A percentile compares a stretch with the other conserved stretches of the same genome.
Conservation (phyloP, 2,797 vertebrate genomes). For the Oreonectes daqikongensis region DNA sequence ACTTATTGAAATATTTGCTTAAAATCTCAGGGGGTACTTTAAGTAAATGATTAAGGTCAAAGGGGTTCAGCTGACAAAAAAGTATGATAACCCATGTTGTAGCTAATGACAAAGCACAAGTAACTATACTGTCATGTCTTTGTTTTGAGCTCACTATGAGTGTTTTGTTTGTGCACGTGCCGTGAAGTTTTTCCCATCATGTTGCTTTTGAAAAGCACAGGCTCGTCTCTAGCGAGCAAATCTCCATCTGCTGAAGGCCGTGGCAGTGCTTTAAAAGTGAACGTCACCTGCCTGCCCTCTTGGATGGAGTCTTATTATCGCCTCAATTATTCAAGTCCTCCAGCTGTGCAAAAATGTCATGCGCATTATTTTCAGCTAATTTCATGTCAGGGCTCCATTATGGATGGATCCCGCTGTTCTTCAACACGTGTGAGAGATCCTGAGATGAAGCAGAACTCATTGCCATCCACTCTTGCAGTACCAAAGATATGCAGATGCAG, state of each 20-base stretch:
- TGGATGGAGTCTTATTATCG: constrained; percentile 51
- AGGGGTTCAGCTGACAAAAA: too few relatives aligned
- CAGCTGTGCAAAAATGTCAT: constrained; percentile 62
- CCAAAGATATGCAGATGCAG: constrained; percentile 32
- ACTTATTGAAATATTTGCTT: too few relatives aligned
- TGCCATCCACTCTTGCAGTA: constrained; percentile 1
- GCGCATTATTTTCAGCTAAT: constrained; percentile 58
- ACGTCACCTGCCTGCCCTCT: constrained; percentile 54
- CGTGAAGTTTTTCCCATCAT: constrained; percentile 17
- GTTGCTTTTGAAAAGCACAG: constrained; percentile 26
- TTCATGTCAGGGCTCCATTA: constrained; percentile 51
- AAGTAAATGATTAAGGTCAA: too few relatives aligned
- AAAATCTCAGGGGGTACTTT: too few relatives aligned
- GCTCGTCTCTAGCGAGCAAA: constrained; percentile 22
- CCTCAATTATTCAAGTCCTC: constrained; percentile 61
- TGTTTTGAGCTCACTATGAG: background rate
- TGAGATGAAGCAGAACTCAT: constrained; percentile 39
- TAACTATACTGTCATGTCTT: background rate
- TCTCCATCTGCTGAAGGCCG: constrained; percentile 35
- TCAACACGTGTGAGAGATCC: constrained; percentile 1
- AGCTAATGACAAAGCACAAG: background rate
- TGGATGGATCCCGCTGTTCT: constrained; percentile 48
- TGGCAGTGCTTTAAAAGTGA: constrained; percentile 37
- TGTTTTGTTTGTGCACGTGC: constrained; percentile 1
- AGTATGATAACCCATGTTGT: too few relatives aligned